Conservation (phyloP, 2,113 vertebrate species). For the Forbesichthys papilliferus region DNA sequence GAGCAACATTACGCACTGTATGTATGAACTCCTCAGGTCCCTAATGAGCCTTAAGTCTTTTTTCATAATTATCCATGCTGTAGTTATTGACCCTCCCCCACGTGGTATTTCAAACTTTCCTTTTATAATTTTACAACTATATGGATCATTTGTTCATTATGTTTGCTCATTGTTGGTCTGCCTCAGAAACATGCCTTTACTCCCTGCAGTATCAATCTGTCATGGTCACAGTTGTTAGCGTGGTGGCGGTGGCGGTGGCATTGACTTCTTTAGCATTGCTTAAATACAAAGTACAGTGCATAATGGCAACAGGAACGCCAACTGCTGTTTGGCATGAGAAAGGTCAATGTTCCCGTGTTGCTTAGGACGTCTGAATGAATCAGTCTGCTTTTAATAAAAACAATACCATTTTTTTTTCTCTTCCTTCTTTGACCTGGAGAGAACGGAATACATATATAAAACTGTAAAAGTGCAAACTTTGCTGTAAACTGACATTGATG, state of each 20-base stretch:
- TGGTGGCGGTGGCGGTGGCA: slow-evolving; percentile 52
- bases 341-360: slow-evolving; percentile 51
- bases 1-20: slow-evolving; percentile 49
- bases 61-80: slow-evolving; percentile 52
- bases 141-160: slow-evolving; percentile 16
- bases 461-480: neutral
- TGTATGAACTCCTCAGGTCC: slow-evolving; percentile 79
- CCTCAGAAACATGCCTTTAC: slow-evolving; percentile 56
- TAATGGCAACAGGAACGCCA: slow-evolving; percentile 40
- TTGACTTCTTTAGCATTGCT: slow-evolving; percentile 59
- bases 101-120: slow-evolving; percentile 35
- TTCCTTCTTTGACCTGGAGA: neutral
- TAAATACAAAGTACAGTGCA: slow-evolving; percentile 30
- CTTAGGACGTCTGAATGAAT: slow-evolving; percentile 63
- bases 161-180: slow-evolving; percentile 27
- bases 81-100: neutral
- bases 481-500: no score
- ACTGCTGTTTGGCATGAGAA: slow-evolving; percentile 61
- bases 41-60: slow-evolving; percentile 78
- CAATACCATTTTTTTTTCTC: slow-evolving; percentile 44
- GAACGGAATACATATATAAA: neutral
- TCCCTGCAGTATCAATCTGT: slow-evolving; percentile 19
- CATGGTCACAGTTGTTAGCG: slow-evolving; percentile 52
- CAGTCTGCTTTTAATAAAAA: slow-evolving; percentile 76
- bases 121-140: slow-evolving; percentile 28